Base-by-base conservation (phyloP, 1,140 invertebrate species). In the Pectinophora gossypiella region DNA sequence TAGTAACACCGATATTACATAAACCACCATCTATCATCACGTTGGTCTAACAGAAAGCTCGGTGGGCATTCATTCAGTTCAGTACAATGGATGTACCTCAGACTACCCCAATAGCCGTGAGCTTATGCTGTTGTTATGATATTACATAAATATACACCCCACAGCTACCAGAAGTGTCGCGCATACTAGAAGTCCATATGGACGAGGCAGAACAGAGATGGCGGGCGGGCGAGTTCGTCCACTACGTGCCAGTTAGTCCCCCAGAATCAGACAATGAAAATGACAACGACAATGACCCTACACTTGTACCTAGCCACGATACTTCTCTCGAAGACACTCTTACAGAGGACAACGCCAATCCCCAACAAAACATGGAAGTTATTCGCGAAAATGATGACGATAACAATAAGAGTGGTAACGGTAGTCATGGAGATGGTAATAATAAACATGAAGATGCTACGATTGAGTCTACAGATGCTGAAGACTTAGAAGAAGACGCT, bases 301-400 rank as follows among this genome's bases (percentile, higher is more conserved):
- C 82, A 0, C 61, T 85, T 1, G 60, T 72, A 4, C 61, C 65
- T 3, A 72, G 69, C 19, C 54, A 68, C 3, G 61, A 82, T 6
- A 61, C 55, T 4, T 71, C 66, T 0, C 60, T 82, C 0, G 79
- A 83, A 52, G 73, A 80, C 7, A 85, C 82, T 0, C 54, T 85
- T 0, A 82, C 73, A 13, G 76, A 81, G 18, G 60, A 71, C 13
- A 48, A 40, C 7, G 49, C 47, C 16, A 48, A 40, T 7, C 47
- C 47, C 16, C 36, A 40, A 15, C 13, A 15, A 12, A 59, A 51
- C 46, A 45, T 62, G 15, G 21, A 40, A 19, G 27, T n/a, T 2
- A 32, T 32, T n/a, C 2, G 1, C n/a, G 13, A 40, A 16, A 16
- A 16, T 15, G 13, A 40, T 40, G 42, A 44, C 3, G 19, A 1